Conservation (phyloP, 2,113 vertebrate species). For the Hepsetus odoe region DNA sequence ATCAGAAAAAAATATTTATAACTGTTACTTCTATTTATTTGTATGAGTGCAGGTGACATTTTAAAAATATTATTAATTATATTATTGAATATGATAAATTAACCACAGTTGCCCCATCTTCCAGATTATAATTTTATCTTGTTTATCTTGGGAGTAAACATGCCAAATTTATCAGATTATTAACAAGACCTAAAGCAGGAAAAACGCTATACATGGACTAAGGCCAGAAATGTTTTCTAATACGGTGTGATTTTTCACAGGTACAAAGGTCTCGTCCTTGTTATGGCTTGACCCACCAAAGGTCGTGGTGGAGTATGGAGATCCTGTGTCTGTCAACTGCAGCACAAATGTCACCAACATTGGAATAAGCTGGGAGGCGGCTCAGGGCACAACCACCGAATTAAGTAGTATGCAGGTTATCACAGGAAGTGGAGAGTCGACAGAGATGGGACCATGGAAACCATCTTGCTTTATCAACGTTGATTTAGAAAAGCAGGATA, state of each 20-base stretch:
- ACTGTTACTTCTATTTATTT: too few species aligned
- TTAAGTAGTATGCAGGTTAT: neutral
- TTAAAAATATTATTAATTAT: too few species aligned
- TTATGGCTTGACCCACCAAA: slow-evolving; percentile 51
- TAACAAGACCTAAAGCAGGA: too few species aligned
- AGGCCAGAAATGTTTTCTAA: neutral
- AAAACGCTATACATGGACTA: neutral
- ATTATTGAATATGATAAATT: too few species aligned
- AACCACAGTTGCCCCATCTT: too few species aligned
- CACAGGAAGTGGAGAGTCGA: neutral
- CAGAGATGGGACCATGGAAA: slow-evolving; percentile 58
- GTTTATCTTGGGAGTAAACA: too few species aligned
- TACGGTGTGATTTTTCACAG: slow-evolving; percentile 47
- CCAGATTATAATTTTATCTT: too few species aligned
- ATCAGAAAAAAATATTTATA: too few species aligned
- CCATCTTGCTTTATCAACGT: slow-evolving; percentile 50
- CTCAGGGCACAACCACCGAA: neutral
- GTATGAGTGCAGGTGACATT: too few species aligned
- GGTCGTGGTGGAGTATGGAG: slow-evolving; percentile 56
- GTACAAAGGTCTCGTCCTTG: slow-evolving; percentile 46
- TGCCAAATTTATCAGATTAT: too few species aligned
- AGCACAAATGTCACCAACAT: neutral
- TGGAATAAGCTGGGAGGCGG: slow-evolving; percentile 45
- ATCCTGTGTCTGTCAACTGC: slow-evolving; percentile 51
- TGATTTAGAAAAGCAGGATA: neutral